A percentile compares a stretch with the other conserved stretches of the same genome.
Evolutionary conservation across 2,113 vertebrate genomes (phyloP).

Genomic region (Natator depressus): DNA sequence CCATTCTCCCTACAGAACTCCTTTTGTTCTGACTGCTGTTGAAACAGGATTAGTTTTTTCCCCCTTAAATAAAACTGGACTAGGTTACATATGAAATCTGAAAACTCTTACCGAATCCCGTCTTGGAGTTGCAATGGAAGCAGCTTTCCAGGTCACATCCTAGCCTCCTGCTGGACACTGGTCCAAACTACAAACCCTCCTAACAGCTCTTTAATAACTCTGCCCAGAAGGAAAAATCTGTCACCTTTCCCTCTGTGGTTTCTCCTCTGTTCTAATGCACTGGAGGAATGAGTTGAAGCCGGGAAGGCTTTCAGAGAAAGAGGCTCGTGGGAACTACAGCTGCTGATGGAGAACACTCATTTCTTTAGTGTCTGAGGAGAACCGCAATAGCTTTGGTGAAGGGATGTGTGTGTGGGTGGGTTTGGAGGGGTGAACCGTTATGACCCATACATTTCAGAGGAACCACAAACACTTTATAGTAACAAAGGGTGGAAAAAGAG

Average conservation of each 20-base stretch:
- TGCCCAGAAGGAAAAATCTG: conserved; percentile 70
- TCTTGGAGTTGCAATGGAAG: conserved; percentile 61
- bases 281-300: conserved; percentile 50
- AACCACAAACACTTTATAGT: conserved; percentile 78
- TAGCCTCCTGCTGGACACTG: conserved; percentile 56
- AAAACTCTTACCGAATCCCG: conserved; percentile 45
- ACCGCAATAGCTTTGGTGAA: conserved; percentile 57
- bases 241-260: conserved; percentile 73
- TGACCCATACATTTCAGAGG: conserved; percentile 67
- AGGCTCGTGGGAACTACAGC: conserved; percentile 70
- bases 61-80: conserved; percentile 61
- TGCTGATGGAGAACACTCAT: conserved; percentile 51
- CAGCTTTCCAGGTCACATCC: conserved; percentile 61
- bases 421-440: conserved; percentile 63
- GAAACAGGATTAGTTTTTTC: conserved; percentile 61
- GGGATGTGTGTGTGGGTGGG: conserved; percentile 64
- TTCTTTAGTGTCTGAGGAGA: conserved; percentile 64
- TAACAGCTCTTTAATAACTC: conserved; percentile 68
- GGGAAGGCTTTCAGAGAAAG: conserved; percentile 71
- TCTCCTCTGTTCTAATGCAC: conserved; percentile 57
- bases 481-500: conserved; percentile 78
- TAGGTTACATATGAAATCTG: conserved; percentile 11
- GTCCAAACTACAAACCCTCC: conserved; percentile 70
- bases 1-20: background rate
- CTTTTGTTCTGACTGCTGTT: conserved; percentile 13